phyloP scores from a whole-genome alignment of 2,113 vertebrate species.

The Oxyura jamaicensis region DNA sequence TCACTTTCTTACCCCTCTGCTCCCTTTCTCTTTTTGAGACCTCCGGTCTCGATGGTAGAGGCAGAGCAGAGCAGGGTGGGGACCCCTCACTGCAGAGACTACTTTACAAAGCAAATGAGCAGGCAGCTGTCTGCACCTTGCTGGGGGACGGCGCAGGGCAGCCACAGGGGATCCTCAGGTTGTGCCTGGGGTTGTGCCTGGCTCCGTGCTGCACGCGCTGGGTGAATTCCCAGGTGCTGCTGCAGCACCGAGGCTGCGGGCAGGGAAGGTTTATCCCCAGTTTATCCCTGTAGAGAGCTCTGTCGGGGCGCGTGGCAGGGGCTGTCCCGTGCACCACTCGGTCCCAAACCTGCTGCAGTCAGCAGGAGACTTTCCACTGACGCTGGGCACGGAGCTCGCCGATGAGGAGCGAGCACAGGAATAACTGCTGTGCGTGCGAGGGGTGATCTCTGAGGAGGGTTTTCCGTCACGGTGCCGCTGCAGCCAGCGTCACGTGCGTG shows the following conservation, averaged over 20 bases:
- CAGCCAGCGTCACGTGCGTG: not conserved
- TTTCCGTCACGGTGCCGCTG: not conserved
- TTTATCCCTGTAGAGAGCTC: not conserved
- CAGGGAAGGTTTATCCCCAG: not conserved
- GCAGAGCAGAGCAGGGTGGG: not conserved
- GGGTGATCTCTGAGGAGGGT: not conserved
- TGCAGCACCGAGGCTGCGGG: fast-evolving
- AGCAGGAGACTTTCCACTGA: not conserved
- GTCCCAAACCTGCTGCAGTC: not conserved
- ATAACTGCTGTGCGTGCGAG: not conserved
- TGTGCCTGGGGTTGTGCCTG: not conserved
- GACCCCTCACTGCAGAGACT: not conserved
- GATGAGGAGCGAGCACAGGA: not conserved
- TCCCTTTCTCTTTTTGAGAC: not conserved
- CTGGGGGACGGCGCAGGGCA: not conserved
- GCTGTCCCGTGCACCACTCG: fast-evolving
- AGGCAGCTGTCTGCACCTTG: fast-evolving
- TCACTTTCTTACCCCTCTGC: not conserved
- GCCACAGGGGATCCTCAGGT: not conserved
- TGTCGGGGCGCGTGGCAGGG: fast-evolving
- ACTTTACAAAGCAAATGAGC: not conserved
- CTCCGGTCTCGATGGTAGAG: fast-evolving
- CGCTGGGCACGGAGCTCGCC: not conserved
- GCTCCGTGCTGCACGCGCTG: fast-evolving
- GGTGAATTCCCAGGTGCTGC: not conserved